Evolutionary conservation across 2,797 vertebrate species (phyloP).

Genomic region (Bradypodion pumilum): DNA sequence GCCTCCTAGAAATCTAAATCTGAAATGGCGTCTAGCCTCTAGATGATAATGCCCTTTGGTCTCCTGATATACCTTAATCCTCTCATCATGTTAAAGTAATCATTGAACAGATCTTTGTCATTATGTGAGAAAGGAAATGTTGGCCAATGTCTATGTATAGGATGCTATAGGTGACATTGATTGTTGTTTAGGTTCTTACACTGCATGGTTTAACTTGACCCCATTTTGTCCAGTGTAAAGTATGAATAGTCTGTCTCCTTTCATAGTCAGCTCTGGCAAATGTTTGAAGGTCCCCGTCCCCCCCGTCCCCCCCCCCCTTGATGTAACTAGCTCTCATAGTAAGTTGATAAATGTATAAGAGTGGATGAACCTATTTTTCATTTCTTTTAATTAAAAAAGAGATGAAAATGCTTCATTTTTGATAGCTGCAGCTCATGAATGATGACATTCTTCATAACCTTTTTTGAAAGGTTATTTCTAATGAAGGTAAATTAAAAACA

Average conservation of each 20-base stretch:
- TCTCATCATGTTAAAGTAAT: not conserved
- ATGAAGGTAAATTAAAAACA: conserved; percentile 24
- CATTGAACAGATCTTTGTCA: not conserved
- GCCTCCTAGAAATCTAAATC: not conserved
- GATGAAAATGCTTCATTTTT: conserved; percentile 15
- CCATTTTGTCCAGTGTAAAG: not conserved
- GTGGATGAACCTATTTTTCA: conserved; percentile 11
- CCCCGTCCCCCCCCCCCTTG: too few relatives aligned
- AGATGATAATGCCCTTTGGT: too few relatives aligned
- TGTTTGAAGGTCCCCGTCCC: too few relatives aligned
- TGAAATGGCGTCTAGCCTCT: not conserved
- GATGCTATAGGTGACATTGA: not conserved
- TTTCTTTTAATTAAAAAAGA: conserved; percentile 20
- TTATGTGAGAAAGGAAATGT: not conserved
- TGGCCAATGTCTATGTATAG: not conserved
- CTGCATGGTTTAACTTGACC: not conserved
- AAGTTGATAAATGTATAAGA: not conserved
- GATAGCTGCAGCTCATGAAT: conserved; percentile 14
- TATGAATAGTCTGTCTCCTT: not conserved
- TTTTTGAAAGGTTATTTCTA: conserved; percentile 32
- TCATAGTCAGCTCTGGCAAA: not conserved
- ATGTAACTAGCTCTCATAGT: not conserved
- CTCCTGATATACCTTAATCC: not conserved
- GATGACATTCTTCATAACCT: conserved; percentile 12
- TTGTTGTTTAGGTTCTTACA: not conserved